Evolutionary conservation across 2,113 vertebrate genomes (phyloP), one percentile per base, ranked within the genome.

Genomic region (Crotophaga sulcirostris): DNA sequence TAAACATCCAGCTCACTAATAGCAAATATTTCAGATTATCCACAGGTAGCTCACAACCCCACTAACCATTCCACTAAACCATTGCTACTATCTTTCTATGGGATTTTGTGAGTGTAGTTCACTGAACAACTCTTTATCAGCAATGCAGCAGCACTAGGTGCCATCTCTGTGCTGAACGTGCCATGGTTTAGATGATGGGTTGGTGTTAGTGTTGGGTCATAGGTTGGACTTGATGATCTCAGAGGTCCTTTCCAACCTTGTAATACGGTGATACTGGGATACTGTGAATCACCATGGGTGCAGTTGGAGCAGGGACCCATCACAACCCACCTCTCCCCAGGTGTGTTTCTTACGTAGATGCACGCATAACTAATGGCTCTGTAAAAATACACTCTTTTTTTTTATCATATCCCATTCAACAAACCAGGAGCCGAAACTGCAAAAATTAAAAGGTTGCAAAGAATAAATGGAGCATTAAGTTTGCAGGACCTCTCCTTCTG

Each of bases 401-500:
- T 96, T 93, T 95, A 78, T 94, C 73, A 29, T 16, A 68, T 18
- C 75, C 58, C 13, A 38, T 93, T 92, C 69, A 55, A 75, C 28
- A 78, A 76, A 85, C 17, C 15, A 36, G 40, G 58, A 55, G 67
- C 14, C 14, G 12, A 83, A 96, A 96, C 74, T 62, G 87, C n/a
- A 92, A 97, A 84, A 94, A 96, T 95, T 95, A 82, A 87, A 86
- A 60, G 75, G 85, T 82, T 82, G 42, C 59, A 96, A 80, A 89
- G 91, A 90, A 60, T 81, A 94, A 96, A 95, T 23, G 52, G 80
- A 91, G 64, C 92, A 66, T 85, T 82, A 95, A 97, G 95, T 97
- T 97, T 81, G 76, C 69, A 75, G 75, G 47, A 45, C 75, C 68
- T 85, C 10, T 81, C 70, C 44, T 80, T 33, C 55, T 74, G 28